Base-by-base conservation (phyloP, 2,888 invertebrate genomes). In the Dorcus parallelipipedus region DNA sequence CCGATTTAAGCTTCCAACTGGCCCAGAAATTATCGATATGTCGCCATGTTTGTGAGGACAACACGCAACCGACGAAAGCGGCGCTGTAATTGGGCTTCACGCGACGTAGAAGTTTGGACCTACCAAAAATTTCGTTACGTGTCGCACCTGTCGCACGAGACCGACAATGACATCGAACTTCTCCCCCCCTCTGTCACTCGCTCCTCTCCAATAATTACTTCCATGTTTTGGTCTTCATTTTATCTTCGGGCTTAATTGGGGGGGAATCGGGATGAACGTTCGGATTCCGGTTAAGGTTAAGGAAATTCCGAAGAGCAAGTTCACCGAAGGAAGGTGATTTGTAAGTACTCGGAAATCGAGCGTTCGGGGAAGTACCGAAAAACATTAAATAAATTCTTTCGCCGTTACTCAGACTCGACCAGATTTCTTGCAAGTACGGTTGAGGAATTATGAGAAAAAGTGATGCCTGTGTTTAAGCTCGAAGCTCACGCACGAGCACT, bases 91-190 rank as follows among this genome's bases (percentile, higher is more conserved):
- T 42, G 42, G 42, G 8, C 14, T 14, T 14, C 10, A 42, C 42
- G 6, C 42, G 42, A 42, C 14, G 5, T 42, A 17, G 42, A 17
- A 14, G 10, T 14, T 14, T 14, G 42, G 42, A 42, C 10, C 42
- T 42, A 42, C 42, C 42, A 17, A 43, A 20, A 52, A 52, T 42
- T 43, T 26, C 43, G 9, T 39, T 52, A 42, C 52, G 26, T 52
- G 33, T 52, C 40, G 51, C 38, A 39, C 38, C 20, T 17, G 38
- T 51, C 26, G 14, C 14, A 33, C 26, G 26, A 33, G 6, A 33
- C 6, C 26, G 26, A 33, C 26, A 33, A 26, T 47, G 47, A 26
- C 47, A 26, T 14, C 47, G 23, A 26, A 23, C 47, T 47, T 6
- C 47, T 1, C 14, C 5, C 20, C n/a, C 23, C 47, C 47, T 20